Conservation (phyloP, 2,797 vertebrate genomes). For the Microcaecilia unicolor region DNA sequence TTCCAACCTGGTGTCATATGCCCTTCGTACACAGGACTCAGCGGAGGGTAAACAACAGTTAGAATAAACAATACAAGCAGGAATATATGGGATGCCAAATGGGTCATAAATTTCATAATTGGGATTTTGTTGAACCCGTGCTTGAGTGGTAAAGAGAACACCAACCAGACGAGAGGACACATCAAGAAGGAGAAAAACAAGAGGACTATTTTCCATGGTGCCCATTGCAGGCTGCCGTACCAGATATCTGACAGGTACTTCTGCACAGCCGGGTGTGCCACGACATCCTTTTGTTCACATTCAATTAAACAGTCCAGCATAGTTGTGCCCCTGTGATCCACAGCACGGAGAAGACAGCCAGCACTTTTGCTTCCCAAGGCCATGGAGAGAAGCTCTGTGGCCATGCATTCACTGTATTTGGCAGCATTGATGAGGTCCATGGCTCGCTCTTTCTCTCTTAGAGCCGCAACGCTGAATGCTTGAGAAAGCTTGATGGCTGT, state of each 20-base stretch:
- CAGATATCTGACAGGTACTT: constrained; percentile 44
- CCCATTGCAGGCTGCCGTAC: constrained; percentile 34
- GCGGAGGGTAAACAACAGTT: constrained; percentile 35
- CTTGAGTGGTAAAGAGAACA: constrained; percentile 36
- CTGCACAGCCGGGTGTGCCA: constrained; percentile 42
- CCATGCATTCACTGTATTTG: constrained; percentile 34
- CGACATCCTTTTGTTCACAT: constrained; percentile 34
- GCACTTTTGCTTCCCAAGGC: constrained; percentile 25
- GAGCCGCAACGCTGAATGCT: constrained; percentile 26
- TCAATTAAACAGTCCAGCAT: constrained; percentile 42
- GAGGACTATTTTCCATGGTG: constrained; percentile 34
- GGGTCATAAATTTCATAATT: constrained; percentile 47
- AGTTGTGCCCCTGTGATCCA: constrained; percentile 31
- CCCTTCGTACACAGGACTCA: constrained; percentile 29
- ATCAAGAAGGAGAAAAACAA: constrained; percentile 35
- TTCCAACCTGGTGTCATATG: constrained; percentile 31
- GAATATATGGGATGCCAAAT: constrained; percentile 46
- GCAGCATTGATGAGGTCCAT: constrained; percentile 35
- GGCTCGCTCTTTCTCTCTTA: constrained; percentile 37
- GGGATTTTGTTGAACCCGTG: constrained; percentile 39
- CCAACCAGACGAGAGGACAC: constrained; percentile 39
- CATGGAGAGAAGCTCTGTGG: constrained; percentile 35
- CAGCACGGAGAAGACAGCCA: constrained; percentile 22
- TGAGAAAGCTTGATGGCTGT: constrained; percentile 40
- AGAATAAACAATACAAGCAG: constrained; percentile 39